These are phyloP conservation scores for Anabas testudineus DNA, from an alignment of 2,797 vertebrate genomes.

Conservation along the genomic window DNA sequence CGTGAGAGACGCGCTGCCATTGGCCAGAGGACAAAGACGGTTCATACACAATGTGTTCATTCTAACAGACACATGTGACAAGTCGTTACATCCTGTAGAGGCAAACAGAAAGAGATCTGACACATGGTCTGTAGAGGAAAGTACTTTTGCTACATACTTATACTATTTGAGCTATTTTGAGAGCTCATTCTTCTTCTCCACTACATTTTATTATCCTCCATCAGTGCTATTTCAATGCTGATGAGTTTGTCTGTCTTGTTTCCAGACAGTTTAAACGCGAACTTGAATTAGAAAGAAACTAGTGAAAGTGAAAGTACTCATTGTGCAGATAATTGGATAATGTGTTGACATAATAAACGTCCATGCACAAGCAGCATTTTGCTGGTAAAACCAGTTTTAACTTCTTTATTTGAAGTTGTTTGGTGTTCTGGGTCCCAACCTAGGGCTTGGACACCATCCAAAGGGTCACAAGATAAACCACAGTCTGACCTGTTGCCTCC, in stretches of 20 bases:
- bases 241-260: no score
- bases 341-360: not conserved
- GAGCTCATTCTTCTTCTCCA: no score
- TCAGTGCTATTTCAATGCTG: no score
- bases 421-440: not conserved
- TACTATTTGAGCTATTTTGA: no score
- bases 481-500: no score
- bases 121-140: not conserved
- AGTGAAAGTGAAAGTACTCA: no score
- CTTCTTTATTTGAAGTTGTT: not conserved
- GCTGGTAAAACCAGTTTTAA: not conserved
- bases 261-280: no score
- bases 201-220: not conserved
- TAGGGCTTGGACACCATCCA: not conserved
- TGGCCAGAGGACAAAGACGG: constrained; percentile 50
- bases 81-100: not conserved
- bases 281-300: no score
- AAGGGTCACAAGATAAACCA: not conserved
- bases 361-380: not conserved
- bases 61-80: not conserved
- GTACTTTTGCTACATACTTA: no score
- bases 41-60: not conserved
- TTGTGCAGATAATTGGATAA: no score
- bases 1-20: constrained; percentile 61
- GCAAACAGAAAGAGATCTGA: no score